Percentiles rank a stretch among this genome's conserved stretches.
These are phyloP conservation scores for Entomobrya proxima DNA, from an alignment of 2,888 invertebrate species.

Conservation along the genomic window DNA sequence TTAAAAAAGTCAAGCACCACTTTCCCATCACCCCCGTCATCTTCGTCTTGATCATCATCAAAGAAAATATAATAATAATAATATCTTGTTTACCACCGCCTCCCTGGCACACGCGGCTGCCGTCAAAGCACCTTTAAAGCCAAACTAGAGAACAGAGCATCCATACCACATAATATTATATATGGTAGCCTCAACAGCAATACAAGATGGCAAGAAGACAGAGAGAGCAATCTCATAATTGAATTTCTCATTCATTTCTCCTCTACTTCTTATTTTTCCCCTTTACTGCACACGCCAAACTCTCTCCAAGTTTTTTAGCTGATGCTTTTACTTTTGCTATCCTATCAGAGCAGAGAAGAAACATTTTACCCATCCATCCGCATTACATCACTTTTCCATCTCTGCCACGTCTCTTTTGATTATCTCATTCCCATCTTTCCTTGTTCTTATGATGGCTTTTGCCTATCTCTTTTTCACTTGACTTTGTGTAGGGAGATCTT, in stretches of 20 bases:
- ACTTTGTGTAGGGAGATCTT: slow-evolving; percentile 4
- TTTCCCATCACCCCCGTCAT: slow-evolving; percentile 10
- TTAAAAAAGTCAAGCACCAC: neutral
- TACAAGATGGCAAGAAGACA: neutral
- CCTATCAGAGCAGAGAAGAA: neutral
- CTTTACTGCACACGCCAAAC: slow-evolving; percentile 38
- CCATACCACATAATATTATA: no score
- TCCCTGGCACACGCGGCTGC: neutral
- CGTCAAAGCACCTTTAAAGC: neutral
- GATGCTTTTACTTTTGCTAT: neutral
- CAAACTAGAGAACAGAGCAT: neutral
- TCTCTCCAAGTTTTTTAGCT: neutral
- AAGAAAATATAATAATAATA: slow-evolving; percentile 28
- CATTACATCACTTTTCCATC: slow-evolving; percentile 51
- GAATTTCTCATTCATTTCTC: slow-evolving; percentile 60
- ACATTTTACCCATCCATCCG: slow-evolving; percentile 29
- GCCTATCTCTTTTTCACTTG: slow-evolving; percentile 32
- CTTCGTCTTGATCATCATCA: neutral
- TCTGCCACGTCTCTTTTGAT: slow-evolving; percentile 56
- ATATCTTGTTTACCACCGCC: slow-evolving; percentile 34
- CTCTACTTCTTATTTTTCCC: slow-evolving; percentile 38
- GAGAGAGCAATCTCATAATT: slow-evolving; percentile 63
- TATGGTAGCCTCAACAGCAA: no score
- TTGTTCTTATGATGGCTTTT: neutral
- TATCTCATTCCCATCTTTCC: slow-evolving; percentile 44